phyloP scores from a whole-genome alignment of 2,888 invertebrate species.

The Pomacea canaliculata region DNA sequence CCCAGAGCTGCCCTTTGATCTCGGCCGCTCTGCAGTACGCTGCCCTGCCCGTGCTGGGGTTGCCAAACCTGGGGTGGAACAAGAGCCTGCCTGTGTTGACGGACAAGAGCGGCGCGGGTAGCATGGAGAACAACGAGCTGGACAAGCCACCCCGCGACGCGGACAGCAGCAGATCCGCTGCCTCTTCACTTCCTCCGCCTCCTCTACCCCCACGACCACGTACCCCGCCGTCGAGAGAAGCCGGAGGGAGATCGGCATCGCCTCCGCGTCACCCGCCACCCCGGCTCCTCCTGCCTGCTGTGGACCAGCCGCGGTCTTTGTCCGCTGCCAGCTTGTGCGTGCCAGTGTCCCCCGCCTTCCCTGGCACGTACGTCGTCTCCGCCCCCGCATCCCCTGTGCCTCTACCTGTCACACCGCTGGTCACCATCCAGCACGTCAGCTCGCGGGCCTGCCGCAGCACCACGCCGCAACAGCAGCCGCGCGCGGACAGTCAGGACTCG shows the following conservation, averaged over 20 bases:
- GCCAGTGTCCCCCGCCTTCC: neutral
- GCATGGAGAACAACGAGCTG: constrained; percentile 10
- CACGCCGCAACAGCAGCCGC: constrained; percentile 2
- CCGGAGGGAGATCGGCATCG: neutral
- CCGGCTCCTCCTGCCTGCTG: constrained; percentile 18
- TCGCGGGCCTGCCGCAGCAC: constrained; percentile 1
- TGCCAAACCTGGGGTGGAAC: constrained; percentile 32
- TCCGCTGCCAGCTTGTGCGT: constrained; percentile 12
- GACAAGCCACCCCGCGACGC: neutral
- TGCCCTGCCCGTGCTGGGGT: constrained; percentile 28
- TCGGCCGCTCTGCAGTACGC: constrained; percentile 23
- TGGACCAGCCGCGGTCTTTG: constrained; percentile 5
- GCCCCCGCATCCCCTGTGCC: constrained; percentile 35
- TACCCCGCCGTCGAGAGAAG: neutral
- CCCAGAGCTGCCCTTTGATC: constrained; percentile 34
- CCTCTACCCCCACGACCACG: neutral
- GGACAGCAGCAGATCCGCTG: neutral
- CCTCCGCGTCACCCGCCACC: constrained; percentile 3
- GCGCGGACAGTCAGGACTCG: constrained; percentile 31
- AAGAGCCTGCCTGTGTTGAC: constrained; percentile 38
- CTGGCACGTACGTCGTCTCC: neutral
- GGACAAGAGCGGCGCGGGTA: constrained; percentile 10
- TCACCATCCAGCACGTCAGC: constrained; percentile 37
- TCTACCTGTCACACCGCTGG: constrained; percentile 41
- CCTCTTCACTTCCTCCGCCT: neutral